Evolutionary conservation across 2,797 vertebrate genomes (phyloP).

Genomic region (Coilia nasus): DNA sequence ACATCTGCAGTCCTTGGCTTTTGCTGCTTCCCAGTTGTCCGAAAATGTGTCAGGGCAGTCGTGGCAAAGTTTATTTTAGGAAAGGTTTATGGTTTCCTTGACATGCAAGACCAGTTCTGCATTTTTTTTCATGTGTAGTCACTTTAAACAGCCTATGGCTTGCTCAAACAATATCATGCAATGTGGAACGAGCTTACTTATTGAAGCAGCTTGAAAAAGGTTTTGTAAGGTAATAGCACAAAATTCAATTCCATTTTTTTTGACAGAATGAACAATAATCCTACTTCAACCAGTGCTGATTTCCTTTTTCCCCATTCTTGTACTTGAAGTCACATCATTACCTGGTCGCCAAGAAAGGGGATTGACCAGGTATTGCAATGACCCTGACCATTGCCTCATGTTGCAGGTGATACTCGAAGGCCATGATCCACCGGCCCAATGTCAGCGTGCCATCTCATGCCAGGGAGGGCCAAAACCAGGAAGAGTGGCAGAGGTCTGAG

Average conservation of each 20-base stretch:
- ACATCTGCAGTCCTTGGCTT: not conserved
- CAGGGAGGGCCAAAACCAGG: conserved; percentile 53
- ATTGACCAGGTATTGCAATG: too few species aligned
- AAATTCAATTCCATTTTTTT: not conserved
- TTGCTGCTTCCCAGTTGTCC: not conserved
- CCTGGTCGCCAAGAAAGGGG: too few species aligned
- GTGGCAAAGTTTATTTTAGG: not conserved
- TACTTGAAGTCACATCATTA: not conserved
- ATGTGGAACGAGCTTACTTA: not conserved
- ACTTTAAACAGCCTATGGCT: not conserved
- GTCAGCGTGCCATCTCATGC: conserved; percentile 59
- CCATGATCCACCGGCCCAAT: conserved; percentile 75
- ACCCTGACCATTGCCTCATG: conserved; percentile 2
- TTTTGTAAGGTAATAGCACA: not conserved
- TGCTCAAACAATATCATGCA: not conserved
- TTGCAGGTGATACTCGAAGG: conserved; percentile 56
- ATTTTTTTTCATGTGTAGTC: not conserved
- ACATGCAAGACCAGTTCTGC: not conserved
- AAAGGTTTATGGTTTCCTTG: conserved; percentile 4
- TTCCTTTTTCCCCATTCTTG: conserved; percentile 9
- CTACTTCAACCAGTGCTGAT: too few species aligned
- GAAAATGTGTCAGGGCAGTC: not conserved
- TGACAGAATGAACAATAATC: not conserved
- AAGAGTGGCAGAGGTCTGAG: conserved; percentile 73
- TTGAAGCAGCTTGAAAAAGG: not conserved